Evolutionary conservation across 2,888 invertebrate genomes (phyloP), one percentile per base, ranked within the genome.

Genomic region (Oxycera nigricornis): DNA sequence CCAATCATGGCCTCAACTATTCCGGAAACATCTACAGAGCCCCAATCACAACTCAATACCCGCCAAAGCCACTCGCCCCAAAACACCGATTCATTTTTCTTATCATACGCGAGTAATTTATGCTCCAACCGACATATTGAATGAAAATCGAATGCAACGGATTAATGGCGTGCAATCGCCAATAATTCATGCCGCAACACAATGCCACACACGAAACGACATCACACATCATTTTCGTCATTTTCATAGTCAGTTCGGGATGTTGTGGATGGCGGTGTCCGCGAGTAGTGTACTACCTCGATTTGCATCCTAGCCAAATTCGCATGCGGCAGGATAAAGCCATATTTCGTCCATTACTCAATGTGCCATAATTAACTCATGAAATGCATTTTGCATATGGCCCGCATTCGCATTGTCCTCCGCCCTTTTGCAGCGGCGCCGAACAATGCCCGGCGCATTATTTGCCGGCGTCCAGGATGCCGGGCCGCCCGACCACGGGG

Each of bases 331-430:
- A 55, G 65, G 65, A 57, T 59, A 75, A 55, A 65, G 17, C 65
- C 30, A 24, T 70, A 70, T 70, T 68, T 55, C 70, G 52, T 35
- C 20, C 59, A 72, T 62, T 76, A 74, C 59, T 74, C 76, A 72
- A 67, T 57, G 73, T 65, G 41, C 50, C 70, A 73, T 73, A 72
- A 75, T 75, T 75, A 75, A 74, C 76, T 67, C 74, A 67, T 76
- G 74, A 57, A 72, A 72, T 65, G 65, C 65, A 65, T 65, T 61
- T 67, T 76, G 72, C 74, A 72, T 73, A 55, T 9, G 62, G 57
- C 24, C 65, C 46, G 59, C 70, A 76, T 74, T 74, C 67, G 74
- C 72, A 74, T 75, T 67, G 72, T 70, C 65, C 65, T 65, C 65
- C 65, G 65, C 65, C 65, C 65, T 65, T 31, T 61, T 65, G 31